Evolutionary conservation across 2,888 invertebrate species (phyloP).

Genomic region (Nudaria mundana): DNA sequence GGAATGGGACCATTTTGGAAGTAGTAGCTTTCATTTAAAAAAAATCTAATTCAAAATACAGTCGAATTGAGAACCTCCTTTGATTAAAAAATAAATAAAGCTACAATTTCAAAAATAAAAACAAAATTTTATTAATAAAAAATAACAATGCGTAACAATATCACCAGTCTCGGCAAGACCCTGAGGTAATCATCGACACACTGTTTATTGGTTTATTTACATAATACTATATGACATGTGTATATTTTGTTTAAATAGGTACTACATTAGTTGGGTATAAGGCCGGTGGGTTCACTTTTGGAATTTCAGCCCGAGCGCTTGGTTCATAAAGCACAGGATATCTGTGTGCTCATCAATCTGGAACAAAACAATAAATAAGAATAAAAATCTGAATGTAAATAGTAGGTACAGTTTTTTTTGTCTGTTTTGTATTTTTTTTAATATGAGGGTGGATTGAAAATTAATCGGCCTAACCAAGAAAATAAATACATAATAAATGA

Average conservation of each 20-base stretch:
- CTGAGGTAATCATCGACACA: slow-evolving; percentile 68
- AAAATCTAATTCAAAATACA: too few species aligned
- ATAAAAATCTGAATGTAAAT: not conserved
- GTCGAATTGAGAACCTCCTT: not conserved
- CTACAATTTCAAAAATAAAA: slow-evolving; percentile 57
- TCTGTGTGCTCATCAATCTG: slow-evolving; percentile 97
- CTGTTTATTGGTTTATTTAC: slow-evolving; percentile 60
- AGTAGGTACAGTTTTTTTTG: too few species aligned
- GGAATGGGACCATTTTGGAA: too few species aligned
- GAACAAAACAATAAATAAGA: slow-evolving; percentile 42
- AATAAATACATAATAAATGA: too few species aligned
- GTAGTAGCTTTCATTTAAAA: too few species aligned
- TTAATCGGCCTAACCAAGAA: too few species aligned
- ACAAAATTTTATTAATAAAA: slow-evolving; percentile 72
- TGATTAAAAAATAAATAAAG: slow-evolving; percentile 17
- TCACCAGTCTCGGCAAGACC: slow-evolving; percentile 66
- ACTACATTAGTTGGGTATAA: slow-evolving; percentile 35
- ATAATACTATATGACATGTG: slow-evolving; percentile 68
- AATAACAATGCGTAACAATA: slow-evolving; percentile 77
- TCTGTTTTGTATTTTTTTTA: too few species aligned
- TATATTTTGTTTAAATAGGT: slow-evolving; percentile 38
- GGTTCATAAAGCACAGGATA: slow-evolving; percentile 91
- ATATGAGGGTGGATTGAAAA: too few species aligned
- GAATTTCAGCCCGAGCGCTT: slow-evolving; percentile 86
- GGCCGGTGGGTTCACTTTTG: slow-evolving; percentile 47